Conservation (phyloP, 2,888 invertebrate genomes). For the Cryptus armator region DNA sequence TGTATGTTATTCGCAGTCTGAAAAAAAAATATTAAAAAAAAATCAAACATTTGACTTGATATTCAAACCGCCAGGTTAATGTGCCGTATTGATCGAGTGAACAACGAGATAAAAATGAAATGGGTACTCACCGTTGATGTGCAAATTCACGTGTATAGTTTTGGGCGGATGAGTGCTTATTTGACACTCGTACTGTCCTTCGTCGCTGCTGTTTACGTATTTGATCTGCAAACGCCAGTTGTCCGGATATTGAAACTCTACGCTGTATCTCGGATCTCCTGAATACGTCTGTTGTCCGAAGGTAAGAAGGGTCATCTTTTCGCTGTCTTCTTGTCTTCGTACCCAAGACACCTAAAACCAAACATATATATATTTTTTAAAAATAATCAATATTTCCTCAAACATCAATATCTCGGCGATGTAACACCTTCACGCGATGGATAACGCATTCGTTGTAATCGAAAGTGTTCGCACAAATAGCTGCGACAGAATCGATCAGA, state of each 20-base stretch:
- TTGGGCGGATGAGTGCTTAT: conserved; percentile 87
- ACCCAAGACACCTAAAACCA: conserved; percentile 90
- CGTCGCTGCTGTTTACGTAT: conserved; percentile 86
- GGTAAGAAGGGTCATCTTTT: conserved; percentile 89
- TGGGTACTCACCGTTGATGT: conserved; percentile 84
- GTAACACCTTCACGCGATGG: not conserved
- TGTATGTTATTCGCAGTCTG: not conserved
- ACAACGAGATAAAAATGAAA: not conserved
- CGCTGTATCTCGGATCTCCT: conserved; percentile 87
- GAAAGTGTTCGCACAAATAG: not conserved
- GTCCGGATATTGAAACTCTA: conserved; percentile 86
- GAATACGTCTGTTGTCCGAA: conserved; percentile 90
- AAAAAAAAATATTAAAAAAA: too few species aligned
- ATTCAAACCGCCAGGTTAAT: not conserved
- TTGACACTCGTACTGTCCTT: conserved; percentile 86
- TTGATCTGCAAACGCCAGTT: conserved; percentile 87
- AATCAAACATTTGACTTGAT: too few species aligned
- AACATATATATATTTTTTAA: not conserved
- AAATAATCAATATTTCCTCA: too few species aligned
- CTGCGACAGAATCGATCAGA: conserved; percentile 4
- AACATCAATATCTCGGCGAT: too few species aligned
- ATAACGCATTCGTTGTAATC: not conserved
- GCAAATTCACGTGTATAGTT: conserved; percentile 85
- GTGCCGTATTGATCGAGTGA: not conserved
- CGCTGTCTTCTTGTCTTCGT: conserved; percentile 87